Percentiles rank a stretch among this genome's conserved stretches.
phyloP scores from a whole-genome alignment of 2,888 invertebrate species.

The Harmothoe impar region DNA sequence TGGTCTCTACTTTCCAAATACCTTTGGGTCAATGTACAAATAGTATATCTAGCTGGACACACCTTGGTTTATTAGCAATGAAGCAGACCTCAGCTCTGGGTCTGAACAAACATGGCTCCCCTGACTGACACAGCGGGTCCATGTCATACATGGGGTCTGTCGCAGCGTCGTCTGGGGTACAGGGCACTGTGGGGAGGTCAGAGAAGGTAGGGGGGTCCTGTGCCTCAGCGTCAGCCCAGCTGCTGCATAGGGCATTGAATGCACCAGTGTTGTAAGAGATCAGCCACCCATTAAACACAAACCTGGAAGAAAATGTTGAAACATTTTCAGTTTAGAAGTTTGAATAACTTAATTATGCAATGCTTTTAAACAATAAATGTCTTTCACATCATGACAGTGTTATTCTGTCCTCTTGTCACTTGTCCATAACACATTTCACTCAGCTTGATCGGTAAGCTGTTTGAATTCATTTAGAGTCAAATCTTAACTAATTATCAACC shows the following conservation, averaged over 20 bases:
- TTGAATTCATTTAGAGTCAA: no score
- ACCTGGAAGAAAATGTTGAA: neutral
- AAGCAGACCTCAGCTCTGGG: slow-evolving; percentile 1
- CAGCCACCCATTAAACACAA: neutral
- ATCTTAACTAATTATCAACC: no score
- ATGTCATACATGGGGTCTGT: neutral
- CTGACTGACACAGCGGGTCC: neutral
- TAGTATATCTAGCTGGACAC: no score
- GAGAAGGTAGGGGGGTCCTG: slow-evolving; percentile 31
- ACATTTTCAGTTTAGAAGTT: no score
- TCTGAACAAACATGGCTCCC: slow-evolving; percentile 5
- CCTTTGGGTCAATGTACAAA: no score
- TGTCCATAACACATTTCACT: no score
- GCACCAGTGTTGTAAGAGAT: neutral
- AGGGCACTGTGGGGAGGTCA: neutral
- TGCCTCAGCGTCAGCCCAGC: neutral
- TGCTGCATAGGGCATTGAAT: neutral
- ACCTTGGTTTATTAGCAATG: slow-evolving; percentile 16
- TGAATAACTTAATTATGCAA: no score
- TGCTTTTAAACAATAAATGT: no score
- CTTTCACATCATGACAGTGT: no score
- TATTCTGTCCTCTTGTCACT: no score
- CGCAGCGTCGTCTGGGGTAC: neutral
- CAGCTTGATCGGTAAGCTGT: no score
- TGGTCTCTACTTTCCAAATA: no score